phyloP scores from a whole-genome alignment of 2,797 vertebrate species.

The Sarcoramphus papa region DNA sequence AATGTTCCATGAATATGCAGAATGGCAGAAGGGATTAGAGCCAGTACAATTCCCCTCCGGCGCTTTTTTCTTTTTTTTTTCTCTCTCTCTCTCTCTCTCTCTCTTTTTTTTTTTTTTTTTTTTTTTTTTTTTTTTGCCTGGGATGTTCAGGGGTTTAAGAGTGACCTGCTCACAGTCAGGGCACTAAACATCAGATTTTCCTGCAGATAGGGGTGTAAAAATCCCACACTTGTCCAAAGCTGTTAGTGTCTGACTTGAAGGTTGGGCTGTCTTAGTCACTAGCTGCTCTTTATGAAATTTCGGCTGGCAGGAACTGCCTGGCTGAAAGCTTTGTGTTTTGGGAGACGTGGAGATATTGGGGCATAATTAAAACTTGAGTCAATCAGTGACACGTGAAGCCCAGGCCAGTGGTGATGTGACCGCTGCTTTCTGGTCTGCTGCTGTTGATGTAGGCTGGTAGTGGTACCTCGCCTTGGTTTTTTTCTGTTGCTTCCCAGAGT shows the following conservation, averaged over 20 bases:
- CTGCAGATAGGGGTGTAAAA: slow-evolving; percentile 85
- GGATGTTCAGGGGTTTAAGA: slow-evolving; percentile 95
- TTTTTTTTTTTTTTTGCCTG: slow-evolving; percentile 73
- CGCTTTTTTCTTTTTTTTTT: slow-evolving; percentile 65
- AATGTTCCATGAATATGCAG: slow-evolving; percentile 83
- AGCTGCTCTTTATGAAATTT: slow-evolving; percentile 64
- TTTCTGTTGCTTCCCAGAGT: neutral
- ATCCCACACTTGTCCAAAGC: slow-evolving; percentile 98
- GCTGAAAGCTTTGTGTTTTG: slow-evolving; percentile 55
- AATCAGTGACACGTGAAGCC: slow-evolving; percentile 49
- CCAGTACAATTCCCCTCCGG: slow-evolving; percentile 87
- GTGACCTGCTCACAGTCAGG: slow-evolving; percentile 95
- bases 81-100: too few species aligned
- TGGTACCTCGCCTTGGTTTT: neutral
- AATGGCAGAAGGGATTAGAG: slow-evolving; percentile 93
- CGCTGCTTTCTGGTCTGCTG: neutral
- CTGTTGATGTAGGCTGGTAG: neutral
- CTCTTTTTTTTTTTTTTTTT: slow-evolving; percentile 40
- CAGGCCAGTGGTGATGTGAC: neutral
- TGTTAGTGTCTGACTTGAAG: slow-evolving; percentile 90
- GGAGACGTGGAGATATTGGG: slow-evolving; percentile 31
- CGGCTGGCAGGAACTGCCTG: slow-evolving; percentile 64
- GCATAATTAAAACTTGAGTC: slow-evolving; percentile 57
- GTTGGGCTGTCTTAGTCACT: slow-evolving; percentile 83
- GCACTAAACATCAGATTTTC: slow-evolving; percentile 86